Evolutionary conservation across 1,140 invertebrate genomes (phyloP), one percentile per base, ranked within the genome.

Genomic region (Halesus radiatus): DNA sequence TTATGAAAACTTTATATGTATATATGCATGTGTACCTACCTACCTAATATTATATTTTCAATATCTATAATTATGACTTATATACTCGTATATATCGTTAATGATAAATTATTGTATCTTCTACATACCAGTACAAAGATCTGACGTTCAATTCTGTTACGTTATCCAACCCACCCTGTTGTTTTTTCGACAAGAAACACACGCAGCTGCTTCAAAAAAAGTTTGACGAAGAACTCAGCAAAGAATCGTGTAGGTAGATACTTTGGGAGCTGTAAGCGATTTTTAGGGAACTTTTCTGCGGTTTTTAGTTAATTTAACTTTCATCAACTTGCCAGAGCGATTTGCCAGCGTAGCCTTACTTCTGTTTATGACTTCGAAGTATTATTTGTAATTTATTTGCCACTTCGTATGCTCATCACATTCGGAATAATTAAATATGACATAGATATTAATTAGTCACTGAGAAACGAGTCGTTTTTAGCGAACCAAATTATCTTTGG

Each of bases 351-450:
- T 16, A 54, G 23, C 29, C 60, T 75, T 76, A 54, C 16, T 70
- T 72, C 80, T 81, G 80, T 37, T 76, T 79, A 68, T 79, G 80
- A 81, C 77, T 45, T 45, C 10, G 5, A 13, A 45, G 37, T 45
- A 45, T 45, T 45, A 10, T 45, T 45, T 45, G 37, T 45, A 45
- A 13, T 45, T 45, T 45, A 45, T 45, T 45, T 13, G 10, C 10
- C 10, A 45, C 8, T 45, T 45, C 13, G 37, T 13, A 13, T 45
- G 37, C 37, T 45, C 37, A 45, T 13, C 37, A 13, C 37, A 10
- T 45, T 45, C 8, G 37, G 37, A 45, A 45, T 45, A 45, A 45
- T 45, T 13, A 45, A 45, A 13, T 45, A 1, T 45, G 37, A 45
- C 37, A 13, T 13, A 45, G 13, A 7, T 6, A n/a, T n/a, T n/a